Evolutionary conservation across 2,797 vertebrate genomes (phyloP), one percentile per base, ranked within the genome.

Genomic region (Coregonus sp.): DNA sequence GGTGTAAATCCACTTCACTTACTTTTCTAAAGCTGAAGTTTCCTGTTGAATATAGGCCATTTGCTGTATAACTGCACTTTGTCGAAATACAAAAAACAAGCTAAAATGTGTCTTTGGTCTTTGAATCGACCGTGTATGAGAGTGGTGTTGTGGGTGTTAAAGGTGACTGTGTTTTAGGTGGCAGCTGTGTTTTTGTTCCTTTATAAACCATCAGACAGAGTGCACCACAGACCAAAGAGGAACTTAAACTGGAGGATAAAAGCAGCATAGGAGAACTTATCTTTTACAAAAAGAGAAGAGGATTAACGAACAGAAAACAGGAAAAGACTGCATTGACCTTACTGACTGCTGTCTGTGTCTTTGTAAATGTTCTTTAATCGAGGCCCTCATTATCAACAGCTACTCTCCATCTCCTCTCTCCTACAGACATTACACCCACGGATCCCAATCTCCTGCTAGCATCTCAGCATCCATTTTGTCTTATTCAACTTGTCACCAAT

Each of bases 391-490:
- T n/a, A 25, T 75, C 16, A 65, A 25, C 61, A 20, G 5, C 5
- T 59, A 20, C 20, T 29, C n/a, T 18, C 18, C 63, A 73, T 18
- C 29, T 5, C 20, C 63, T 52, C 61, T 77, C 72, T 74, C 2
- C 9, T 74, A 63, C 67, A 74, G 35, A 35, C n/a, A 66, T 20
- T 74, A 74, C 59, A 70, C 37, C 37, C 59, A 67, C 29, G 66
- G 9, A 71, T 81, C 66, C 25, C 51, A 35, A 25, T 50, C 59
- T 74, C 47, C 69, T 54, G 50, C 54, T 68, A 51, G 29, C 61
- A 74, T 72, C 74, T 50, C 35, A 70, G 75, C 73, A 81, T 77
- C 73, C 77, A 81, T 75, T 74, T 82, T 77, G 74, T 59, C 52
- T 59, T 63, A 11, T 63, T 47, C 50, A 65, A 20, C 54, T 54